Conservation (phyloP, 2,888 invertebrate species). For the Brenthis ino region DNA sequence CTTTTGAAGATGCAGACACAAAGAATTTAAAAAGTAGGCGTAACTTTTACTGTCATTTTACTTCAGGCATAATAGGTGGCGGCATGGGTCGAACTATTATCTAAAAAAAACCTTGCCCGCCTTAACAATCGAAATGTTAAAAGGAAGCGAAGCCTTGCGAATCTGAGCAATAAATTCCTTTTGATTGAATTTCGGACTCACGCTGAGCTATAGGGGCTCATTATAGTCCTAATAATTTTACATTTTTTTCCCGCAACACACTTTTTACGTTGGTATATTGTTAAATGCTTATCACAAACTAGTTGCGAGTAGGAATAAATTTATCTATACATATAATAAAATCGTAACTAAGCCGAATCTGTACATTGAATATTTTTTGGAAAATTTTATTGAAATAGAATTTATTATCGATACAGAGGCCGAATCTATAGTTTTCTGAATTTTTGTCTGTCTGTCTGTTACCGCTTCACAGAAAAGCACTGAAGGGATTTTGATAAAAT, state of each 20-base stretch:
- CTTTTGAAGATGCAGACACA: slow-evolving; percentile 68
- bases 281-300: slow-evolving; percentile 4
- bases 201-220: slow-evolving; percentile 80
- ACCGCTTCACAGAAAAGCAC: too few relatives aligned
- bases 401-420: too few relatives aligned
- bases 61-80: slow-evolving; percentile 64
- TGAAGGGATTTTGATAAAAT: too few relatives aligned
- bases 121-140: slow-evolving; percentile 64
- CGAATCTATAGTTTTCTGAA: too few relatives aligned
- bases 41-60: slow-evolving; percentile 75
- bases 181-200: slow-evolving; percentile 80
- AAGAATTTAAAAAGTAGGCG: slow-evolving; percentile 79
- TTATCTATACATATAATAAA: neutral
- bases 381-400: too few relatives aligned
- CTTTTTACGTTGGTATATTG: slow-evolving; percentile 27
- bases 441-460: too few relatives aligned
- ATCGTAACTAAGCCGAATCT: too few relatives aligned
- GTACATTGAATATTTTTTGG: too few relatives aligned
- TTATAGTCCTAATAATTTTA: slow-evolving; percentile 71
- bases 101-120: slow-evolving; percentile 52
- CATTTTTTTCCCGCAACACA: slow-evolving; percentile 51
- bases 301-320: neutral
- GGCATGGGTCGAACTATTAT: slow-evolving; percentile 73
- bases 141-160: slow-evolving; percentile 76
- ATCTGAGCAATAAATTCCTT: slow-evolving; percentile 79